Conservation (phyloP, 2,797 vertebrate species). For the Mallotus villosus region DNA sequence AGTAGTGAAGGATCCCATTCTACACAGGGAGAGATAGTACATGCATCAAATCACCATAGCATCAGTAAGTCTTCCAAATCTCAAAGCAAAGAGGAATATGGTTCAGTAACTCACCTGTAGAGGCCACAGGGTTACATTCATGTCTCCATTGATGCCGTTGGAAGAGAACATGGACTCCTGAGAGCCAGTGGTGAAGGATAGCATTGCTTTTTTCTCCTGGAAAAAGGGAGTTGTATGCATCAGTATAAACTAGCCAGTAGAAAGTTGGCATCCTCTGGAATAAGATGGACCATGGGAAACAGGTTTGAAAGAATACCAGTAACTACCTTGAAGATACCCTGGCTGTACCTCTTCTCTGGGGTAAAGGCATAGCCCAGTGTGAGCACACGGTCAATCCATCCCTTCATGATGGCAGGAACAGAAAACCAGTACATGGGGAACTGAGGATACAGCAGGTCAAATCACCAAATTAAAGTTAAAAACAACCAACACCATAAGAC, state of each 20-base stretch:
- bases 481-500: too few species aligned
- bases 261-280: too few species aligned
- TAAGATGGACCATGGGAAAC: not conserved
- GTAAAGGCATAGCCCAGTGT: constrained; percentile 83
- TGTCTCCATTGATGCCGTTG: constrained; percentile 72
- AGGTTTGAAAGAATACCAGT: not conserved
- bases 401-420: too few species aligned
- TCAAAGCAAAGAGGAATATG: not conserved
- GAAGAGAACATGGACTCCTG: constrained; percentile 68
- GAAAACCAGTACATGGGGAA: too few species aligned
- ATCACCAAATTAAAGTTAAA: too few species aligned
- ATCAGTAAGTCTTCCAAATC: not conserved
- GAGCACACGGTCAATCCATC: too few species aligned
- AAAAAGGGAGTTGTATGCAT: too few species aligned
- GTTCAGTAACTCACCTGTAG: constrained; percentile 72
- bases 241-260: too few species aligned
- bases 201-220: constrained; percentile 80
- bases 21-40: constrained; percentile 44
- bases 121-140: constrained; percentile 84
- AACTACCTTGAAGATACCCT: too few species aligned
- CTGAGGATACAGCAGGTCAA: too few species aligned
- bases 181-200: constrained; percentile 85
- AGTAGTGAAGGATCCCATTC: constrained; percentile 85
- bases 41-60: not conserved
- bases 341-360: too few species aligned